phyloP scores from a whole-genome alignment of 92 coral and sea anemone species.

The Zoanthus sansibaricus region DNA sequence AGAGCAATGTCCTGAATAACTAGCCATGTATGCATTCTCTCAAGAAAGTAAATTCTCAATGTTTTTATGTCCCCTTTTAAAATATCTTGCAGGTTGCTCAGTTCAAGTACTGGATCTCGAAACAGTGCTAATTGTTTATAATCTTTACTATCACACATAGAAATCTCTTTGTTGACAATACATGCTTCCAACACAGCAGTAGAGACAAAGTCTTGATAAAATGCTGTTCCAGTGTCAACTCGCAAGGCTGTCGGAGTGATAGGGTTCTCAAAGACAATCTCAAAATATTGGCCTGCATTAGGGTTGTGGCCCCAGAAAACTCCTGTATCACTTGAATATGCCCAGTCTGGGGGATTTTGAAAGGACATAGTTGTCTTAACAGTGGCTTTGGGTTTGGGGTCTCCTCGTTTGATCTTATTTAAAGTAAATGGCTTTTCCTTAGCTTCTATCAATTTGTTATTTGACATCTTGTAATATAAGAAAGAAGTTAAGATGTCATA shows the following conservation, averaged over 20 bases:
- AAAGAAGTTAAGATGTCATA: neutral
- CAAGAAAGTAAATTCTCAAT: constrained; percentile 1
- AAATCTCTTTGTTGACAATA: neutral
- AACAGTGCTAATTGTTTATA: constrained; percentile 9
- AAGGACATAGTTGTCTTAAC: constrained; percentile 11
- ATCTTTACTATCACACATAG: constrained; percentile 14
- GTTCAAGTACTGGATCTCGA: constrained; percentile 7
- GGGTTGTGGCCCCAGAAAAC: constrained; percentile 28
- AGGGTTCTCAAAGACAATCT: constrained; percentile 18
- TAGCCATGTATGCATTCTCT: constrained; percentile 37
- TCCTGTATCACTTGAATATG: constrained; percentile 9
- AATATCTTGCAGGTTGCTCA: constrained; percentile 1
- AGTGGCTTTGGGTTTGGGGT: constrained; percentile 5
- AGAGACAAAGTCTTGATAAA: constrained; percentile 9
- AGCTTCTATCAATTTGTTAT: constrained; percentile 13
- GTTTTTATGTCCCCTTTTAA: constrained; percentile 21
- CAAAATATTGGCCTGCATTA: constrained; percentile 31
- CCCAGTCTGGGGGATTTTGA: neutral
- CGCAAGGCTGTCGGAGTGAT: constrained; percentile 12
- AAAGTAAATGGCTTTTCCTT: constrained; percentile 10
- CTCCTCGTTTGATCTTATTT: constrained; percentile 1
- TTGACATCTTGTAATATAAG: neutral
- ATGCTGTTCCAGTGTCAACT: constrained; percentile 23
- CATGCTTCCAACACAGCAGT: constrained; percentile 23
- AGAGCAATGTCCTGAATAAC: constrained; percentile 27